phyloP scores from a whole-genome alignment of 2,888 invertebrate genomes.

The Chloromyia formosa region DNA sequence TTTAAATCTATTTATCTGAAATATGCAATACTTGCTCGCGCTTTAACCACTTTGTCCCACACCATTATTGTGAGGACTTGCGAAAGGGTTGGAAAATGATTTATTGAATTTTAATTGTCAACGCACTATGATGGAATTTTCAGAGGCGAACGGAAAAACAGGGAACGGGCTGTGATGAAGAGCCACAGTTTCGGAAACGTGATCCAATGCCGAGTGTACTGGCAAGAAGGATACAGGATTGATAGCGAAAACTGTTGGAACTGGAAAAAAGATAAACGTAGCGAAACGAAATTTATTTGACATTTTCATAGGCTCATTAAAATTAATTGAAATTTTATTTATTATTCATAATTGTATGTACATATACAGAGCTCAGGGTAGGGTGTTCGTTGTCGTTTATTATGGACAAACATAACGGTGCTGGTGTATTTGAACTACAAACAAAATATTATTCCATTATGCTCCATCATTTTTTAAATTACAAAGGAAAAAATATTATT shows the following conservation, averaged over 20 bases:
- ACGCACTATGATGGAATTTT: slow-evolving; percentile 23
- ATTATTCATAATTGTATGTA: neutral
- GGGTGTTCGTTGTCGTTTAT: too few relatives aligned
- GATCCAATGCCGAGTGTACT: neutral
- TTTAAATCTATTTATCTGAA: neutral
- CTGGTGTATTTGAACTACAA: too few relatives aligned
- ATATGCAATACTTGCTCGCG: neutral
- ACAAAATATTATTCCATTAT: too few relatives aligned
- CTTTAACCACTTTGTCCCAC: neutral
- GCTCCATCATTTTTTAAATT: too few relatives aligned
- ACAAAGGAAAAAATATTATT: too few relatives aligned
- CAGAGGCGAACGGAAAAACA: neutral
- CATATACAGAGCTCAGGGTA: too few relatives aligned
- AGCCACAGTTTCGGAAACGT: neutral
- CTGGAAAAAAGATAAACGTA: neutral
- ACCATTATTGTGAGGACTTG: neutral
- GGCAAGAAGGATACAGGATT: neutral
- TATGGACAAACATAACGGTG: too few relatives aligned
- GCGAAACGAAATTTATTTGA: slow-evolving; percentile 26
- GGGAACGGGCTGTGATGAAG: neutral
- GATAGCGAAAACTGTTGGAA: neutral
- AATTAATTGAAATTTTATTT: slow-evolving; percentile 34
- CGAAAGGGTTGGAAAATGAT: slow-evolving; percentile 26
- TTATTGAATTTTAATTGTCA: slow-evolving; percentile 44
- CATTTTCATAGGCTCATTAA: slow-evolving; percentile 14